Percentiles rank a stretch among this genome's conserved stretches.
phyloP scores from a whole-genome alignment of 1,140 invertebrate species.

The Drosophila micromelanica region DNA sequence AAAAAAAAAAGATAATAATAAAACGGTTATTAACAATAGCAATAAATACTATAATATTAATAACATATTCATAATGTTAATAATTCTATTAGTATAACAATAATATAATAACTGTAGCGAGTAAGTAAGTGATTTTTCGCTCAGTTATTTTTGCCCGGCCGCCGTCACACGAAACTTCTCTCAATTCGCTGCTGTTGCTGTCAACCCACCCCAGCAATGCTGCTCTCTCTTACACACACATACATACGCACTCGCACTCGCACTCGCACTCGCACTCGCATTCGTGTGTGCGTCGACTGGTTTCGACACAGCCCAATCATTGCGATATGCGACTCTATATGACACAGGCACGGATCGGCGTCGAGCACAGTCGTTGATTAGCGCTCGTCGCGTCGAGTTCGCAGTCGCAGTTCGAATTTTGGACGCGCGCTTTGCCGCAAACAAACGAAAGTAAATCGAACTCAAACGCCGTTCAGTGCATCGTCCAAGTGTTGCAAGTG shows the following conservation, averaged over 20 bases:
- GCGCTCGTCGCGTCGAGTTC: conserved; percentile 65
- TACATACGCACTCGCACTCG: not conserved
- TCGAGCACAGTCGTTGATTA: conserved; percentile 71
- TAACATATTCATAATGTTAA: too few relatives aligned
- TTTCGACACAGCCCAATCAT: conserved; percentile 39
- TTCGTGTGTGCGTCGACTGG: not conserved
- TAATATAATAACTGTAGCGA: too few relatives aligned
- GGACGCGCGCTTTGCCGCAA: conserved; percentile 1
- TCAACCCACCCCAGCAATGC: not conserved
- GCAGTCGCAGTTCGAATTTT: conserved; percentile 33
- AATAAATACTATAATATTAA: too few relatives aligned
- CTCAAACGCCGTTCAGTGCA: not conserved
- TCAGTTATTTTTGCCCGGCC: too few relatives aligned
- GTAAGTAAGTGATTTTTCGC: not conserved
- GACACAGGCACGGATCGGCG: conserved; percentile 44
- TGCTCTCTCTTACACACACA: conserved; percentile 1
- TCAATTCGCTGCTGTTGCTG: conserved; percentile 4
- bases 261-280: conserved; percentile 1
- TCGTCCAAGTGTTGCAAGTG: conserved; percentile 18
- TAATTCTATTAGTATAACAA: too few relatives aligned
- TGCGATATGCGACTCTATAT: conserved; percentile 55
- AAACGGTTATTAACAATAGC: too few relatives aligned
- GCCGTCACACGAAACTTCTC: conserved; percentile 7
- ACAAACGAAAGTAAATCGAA: conserved; percentile 10
- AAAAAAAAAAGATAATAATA: too few relatives aligned